phyloP scores from a whole-genome alignment of 2,888 invertebrate genomes.

The Oxytorus armatus region DNA sequence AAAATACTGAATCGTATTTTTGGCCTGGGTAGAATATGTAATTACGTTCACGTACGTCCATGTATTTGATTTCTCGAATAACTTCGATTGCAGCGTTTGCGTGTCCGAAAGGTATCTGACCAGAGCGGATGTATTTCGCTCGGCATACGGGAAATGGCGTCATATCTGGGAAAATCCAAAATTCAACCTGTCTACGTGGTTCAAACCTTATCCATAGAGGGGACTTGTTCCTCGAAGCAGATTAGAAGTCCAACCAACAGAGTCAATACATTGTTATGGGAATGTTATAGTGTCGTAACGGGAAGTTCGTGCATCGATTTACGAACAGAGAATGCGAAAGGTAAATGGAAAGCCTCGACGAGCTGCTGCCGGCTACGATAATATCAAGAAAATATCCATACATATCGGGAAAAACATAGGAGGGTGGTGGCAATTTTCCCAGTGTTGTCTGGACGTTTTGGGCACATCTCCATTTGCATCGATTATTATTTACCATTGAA shows the following conservation, averaged over 20 bases:
- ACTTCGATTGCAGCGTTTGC: constrained; percentile 53
- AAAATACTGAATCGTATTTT: constrained; percentile 37
- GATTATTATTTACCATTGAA: constrained; percentile 19
- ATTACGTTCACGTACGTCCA: constrained; percentile 24
- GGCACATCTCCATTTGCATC: background rate
- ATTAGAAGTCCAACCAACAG: constrained; percentile 32
- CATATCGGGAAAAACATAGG: constrained; percentile 14
- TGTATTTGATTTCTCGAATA: constrained; percentile 53
- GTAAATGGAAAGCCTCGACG: constrained; percentile 16
- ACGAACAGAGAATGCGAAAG: constrained; percentile 33
- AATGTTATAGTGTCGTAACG: constrained; percentile 16
- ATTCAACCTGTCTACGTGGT: constrained; percentile 57
- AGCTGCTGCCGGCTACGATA: constrained; percentile 11
- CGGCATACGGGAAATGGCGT: constrained; percentile 54
- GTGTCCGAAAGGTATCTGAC: constrained; percentile 44
- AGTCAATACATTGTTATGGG: constrained; percentile 53
- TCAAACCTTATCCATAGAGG: constrained; percentile 46
- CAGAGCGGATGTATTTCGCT: constrained; percentile 42
- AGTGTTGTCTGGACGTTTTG: background rate
- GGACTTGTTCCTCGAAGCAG: constrained; percentile 38
- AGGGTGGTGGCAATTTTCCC: constrained; percentile 39
- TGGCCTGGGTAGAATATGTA: constrained; percentile 42
- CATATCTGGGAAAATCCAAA: constrained; percentile 60
- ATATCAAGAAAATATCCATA: constrained; percentile 29
- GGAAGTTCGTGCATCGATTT: constrained; percentile 36